Evolutionary conservation across 37 sponge, comb jelly and placozoan species (phyloP), one percentile per base, ranked within the genome.

Genomic region (Cladorhizidae sp.): DNA sequence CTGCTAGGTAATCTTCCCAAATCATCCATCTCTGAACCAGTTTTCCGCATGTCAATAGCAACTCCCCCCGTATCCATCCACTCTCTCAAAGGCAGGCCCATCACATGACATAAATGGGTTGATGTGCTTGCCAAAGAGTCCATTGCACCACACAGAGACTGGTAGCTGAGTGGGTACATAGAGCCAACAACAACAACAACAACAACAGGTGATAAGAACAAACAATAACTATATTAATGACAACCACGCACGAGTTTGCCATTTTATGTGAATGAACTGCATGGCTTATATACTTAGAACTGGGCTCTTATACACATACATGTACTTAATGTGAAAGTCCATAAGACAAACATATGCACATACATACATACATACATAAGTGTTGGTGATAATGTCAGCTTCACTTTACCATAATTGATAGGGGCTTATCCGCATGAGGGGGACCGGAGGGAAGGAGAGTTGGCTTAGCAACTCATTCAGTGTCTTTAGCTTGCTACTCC

Each of bases 401-500:
- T n/a, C 49, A 45, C 8, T 65, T 17, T 71, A 74, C 74, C 74
- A 74, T 42, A 74, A 8, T 1, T 74, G 37, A 55, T 29, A 74
- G 14, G 55, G 9, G 32, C 36, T 74, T 51, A 40, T 20, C 38
- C 33, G 40, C 1, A 33, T 36, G 3, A 6, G 17, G 1, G 39
- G 37, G 7, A 49, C 67, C 22, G 86, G 80, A 22, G 93, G 83
- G 40, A 89, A 77, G 22, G 86, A 77, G 22, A 93, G 62, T 15
- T 18, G n/a, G 20, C 75, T 83, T 41, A 89, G 81, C 15, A 63
- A 28, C 20, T 28, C 25, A 73, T 72, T 93, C 67, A 93, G 58
- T 40, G 54, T 41, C 38, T 51, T 73, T 40, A 89, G 83, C 54
- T 93, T 88, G 45, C 70, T 80, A 41, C 89, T 89, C 20, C 89